A percentile compares a stretch with the other conserved stretches of the same genome.
Evolutionary conservation across 2,113 vertebrate species (phyloP).

Genomic region (Elachura formosa): DNA sequence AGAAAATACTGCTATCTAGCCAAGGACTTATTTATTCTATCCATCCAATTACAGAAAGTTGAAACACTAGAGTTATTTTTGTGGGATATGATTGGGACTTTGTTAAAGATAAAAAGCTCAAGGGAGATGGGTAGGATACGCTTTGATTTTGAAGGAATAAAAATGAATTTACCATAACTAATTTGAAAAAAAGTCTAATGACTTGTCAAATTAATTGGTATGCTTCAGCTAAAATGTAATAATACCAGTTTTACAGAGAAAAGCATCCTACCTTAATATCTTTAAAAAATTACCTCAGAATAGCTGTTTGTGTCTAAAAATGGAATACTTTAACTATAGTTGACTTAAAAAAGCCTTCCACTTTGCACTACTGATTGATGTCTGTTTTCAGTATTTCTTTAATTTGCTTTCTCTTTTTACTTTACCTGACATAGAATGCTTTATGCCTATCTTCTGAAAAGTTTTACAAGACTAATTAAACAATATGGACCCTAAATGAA

Average conservation of each 20-base stretch:
- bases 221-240: background rate
- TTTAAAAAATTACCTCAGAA: background rate
- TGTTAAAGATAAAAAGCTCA: background rate
- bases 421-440: background rate
- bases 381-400: background rate
- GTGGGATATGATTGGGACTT: background rate
- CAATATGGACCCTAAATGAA: background rate
- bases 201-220: background rate
- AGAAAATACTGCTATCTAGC: background rate
- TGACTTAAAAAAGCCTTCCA: background rate
- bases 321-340: background rate
- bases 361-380: background rate
- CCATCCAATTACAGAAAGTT: background rate
- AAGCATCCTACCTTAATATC: background rate
- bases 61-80: background rate
- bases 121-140: background rate
- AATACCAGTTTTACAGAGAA: background rate
- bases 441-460: background rate
- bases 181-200: background rate
- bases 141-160: constrained; percentile 5
- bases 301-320: background rate
- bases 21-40: background rate
- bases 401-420: background rate
- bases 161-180: background rate
- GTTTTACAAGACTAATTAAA: background rate